phyloP scores from a whole-genome alignment of 2,888 invertebrate species.

The Hecatera dysodea region DNA sequence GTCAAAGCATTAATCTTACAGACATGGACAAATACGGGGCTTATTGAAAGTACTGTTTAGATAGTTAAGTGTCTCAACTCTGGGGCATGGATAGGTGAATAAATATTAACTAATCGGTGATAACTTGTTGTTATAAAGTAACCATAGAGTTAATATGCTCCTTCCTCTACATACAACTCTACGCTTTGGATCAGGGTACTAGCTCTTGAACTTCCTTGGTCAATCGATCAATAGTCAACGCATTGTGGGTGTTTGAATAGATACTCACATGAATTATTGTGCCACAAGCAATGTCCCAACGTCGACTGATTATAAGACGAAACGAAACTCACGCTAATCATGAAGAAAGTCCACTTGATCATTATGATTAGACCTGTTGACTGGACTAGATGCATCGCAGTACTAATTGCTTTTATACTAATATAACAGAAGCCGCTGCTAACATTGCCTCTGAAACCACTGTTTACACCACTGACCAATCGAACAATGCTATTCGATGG shows the following conservation, averaged over 20 bases:
- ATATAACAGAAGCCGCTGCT: conserved; percentile 6
- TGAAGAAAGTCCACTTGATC: conserved; percentile 68
- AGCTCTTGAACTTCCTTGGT: background rate
- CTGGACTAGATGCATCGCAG: conserved; percentile 17
- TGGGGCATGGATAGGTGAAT: background rate
- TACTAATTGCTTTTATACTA: conserved; percentile 34
- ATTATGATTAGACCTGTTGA: conserved; percentile 57
- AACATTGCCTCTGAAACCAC: background rate
- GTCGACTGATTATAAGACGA: conserved; percentile 66
- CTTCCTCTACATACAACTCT: background rate
- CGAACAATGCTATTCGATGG: conserved; percentile 53
- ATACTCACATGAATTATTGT: conserved; percentile 79
- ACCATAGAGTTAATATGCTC: background rate
- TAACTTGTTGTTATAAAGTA: conserved; percentile 4
- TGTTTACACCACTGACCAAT: conserved; percentile 51
- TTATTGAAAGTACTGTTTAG: conserved; percentile 45
- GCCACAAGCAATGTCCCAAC: conserved; percentile 74
- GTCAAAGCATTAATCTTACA: conserved; percentile 56
- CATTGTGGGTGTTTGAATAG: background rate
- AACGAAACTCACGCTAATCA: conserved; percentile 65
- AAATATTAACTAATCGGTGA: background rate
- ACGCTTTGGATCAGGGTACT: background rate
- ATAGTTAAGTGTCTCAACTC: conserved; percentile 21
- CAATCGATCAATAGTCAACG: background rate
- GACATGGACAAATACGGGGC: conserved; percentile 62